A percentile compares a stretch with the other conserved stretches of the same genome.
Evolutionary conservation across 2,797 vertebrate species (phyloP).

Genomic region (Gymnoscopelus microlampas): DNA sequence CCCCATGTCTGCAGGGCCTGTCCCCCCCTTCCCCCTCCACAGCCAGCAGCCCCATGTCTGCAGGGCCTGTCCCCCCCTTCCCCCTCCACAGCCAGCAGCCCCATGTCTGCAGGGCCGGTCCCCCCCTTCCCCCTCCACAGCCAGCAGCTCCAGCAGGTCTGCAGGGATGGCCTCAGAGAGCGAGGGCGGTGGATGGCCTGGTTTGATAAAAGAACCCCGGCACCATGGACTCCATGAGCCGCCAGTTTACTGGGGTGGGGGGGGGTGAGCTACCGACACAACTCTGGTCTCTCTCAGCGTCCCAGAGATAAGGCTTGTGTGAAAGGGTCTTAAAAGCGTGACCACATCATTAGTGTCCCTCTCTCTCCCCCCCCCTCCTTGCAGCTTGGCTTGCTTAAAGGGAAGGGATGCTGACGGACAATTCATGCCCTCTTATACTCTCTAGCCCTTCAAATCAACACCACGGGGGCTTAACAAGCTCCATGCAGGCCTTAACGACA

Average conservation of each 20-base stretch:
- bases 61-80: too few species aligned
- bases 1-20: conserved; percentile 34
- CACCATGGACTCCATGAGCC: conserved; percentile 31
- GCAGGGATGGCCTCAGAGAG: conserved; percentile 40
- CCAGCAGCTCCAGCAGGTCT: conserved; percentile 48
- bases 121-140: too few species aligned
- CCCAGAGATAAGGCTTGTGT: conserved; percentile 25
- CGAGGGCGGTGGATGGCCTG: conserved; percentile 60
- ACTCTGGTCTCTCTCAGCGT: conserved; percentile 21
- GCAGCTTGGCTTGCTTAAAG: conserved; percentile 18
- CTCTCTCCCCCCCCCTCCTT: conserved; percentile 19
- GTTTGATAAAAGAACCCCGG: conserved; percentile 64
- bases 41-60: too few species aligned
- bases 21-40: too few species aligned
- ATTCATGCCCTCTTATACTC: conserved; percentile 16
- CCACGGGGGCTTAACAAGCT: conserved; percentile 35
- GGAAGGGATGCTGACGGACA: conserved; percentile 38
- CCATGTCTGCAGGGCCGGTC: conserved; percentile 51
- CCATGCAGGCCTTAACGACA: conserved; percentile 22
- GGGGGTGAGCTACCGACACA: conserved; percentile 10
- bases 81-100: too few species aligned
- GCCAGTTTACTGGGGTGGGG: conserved; percentile 39
- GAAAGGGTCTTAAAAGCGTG: conserved; percentile 24
- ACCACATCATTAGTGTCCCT: conserved; percentile 21
- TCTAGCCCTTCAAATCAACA: conserved; percentile 26